These are phyloP conservation scores for Theocolax elegans DNA, from an alignment of 1,140 invertebrate species.

Conservation along the genomic window DNA sequence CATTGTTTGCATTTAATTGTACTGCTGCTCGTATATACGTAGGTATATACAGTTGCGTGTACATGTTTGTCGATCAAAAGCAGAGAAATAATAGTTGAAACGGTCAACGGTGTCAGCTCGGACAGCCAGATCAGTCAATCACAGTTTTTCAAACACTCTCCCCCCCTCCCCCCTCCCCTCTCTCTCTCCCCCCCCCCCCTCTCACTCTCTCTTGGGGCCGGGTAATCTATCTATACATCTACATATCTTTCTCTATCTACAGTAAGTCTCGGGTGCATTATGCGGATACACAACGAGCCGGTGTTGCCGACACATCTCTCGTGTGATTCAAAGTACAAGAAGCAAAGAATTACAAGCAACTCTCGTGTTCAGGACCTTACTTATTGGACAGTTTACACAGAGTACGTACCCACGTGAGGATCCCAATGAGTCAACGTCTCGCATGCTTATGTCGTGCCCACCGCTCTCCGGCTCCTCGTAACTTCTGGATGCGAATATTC, in stretches of 20 bases:
- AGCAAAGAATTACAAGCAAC: conserved; percentile 51
- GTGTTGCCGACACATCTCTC: conserved; percentile 42
- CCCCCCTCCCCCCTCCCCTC: too few relatives aligned
- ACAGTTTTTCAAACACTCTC: conserved; percentile 58
- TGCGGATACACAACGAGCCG: not conserved
- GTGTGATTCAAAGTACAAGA: conserved; percentile 53
- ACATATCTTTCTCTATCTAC: conserved; percentile 28
- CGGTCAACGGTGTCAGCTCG: not conserved
- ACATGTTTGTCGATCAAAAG: too few relatives aligned
- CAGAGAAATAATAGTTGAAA: not conserved
- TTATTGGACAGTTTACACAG: conserved; percentile 66
- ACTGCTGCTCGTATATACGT: too few relatives aligned
- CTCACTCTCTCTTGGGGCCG: too few relatives aligned
- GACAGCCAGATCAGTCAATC: conserved; percentile 60
- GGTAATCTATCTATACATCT: too few relatives aligned
- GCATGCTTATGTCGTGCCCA: too few relatives aligned
- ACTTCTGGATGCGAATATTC: not conserved
- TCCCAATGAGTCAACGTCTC: too few relatives aligned
- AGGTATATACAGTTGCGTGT: too few relatives aligned
- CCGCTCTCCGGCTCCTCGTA: not conserved
- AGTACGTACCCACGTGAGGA: conserved; percentile 48
- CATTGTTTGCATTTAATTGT: too few relatives aligned
- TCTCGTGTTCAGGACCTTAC: conserved; percentile 57
- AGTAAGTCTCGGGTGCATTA: not conserved
- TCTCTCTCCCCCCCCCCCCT: too few relatives aligned